Evolutionary conservation across 2,888 invertebrate genomes (phyloP).

Genomic region (Slavum lentiscoides): DNA sequence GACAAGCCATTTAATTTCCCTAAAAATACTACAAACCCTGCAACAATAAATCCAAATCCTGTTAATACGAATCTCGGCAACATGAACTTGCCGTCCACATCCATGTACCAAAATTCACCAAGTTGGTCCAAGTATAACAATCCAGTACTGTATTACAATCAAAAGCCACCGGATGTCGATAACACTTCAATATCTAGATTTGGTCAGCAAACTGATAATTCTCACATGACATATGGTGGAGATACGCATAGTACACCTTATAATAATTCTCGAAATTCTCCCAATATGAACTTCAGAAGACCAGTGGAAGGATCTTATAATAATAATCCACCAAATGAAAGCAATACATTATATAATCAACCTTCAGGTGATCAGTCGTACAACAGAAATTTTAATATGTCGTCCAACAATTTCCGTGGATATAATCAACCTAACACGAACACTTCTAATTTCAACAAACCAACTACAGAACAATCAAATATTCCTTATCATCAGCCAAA

Average conservation of each 20-base stretch:
- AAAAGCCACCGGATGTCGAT: constrained; percentile 21
- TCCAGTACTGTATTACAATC: background rate
- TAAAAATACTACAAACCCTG: background rate
- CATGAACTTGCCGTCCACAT: background rate
- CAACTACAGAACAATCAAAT: background rate
- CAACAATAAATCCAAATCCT: background rate
- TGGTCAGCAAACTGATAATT: constrained; percentile 3
- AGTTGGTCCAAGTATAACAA: constrained; percentile 40
- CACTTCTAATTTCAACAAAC: constrained; percentile 30
- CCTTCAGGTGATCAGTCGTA: constrained; percentile 4
- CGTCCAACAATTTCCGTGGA: background rate
- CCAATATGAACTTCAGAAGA: constrained; percentile 33
- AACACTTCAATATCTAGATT: constrained; percentile 6
- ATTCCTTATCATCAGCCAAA: constrained; percentile 8
- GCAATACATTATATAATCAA: background rate
- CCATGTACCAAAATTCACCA: constrained; percentile 20
- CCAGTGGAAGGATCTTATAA: constrained; percentile 30
- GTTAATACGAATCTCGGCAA: constrained; percentile 4
- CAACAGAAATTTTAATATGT: constrained; percentile 28
- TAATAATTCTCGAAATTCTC: constrained; percentile 10
- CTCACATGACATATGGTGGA: constrained; percentile 1
- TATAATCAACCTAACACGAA: constrained; percentile 28
- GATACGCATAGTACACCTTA: constrained; percentile 1
- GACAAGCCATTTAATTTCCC: constrained; percentile 56
- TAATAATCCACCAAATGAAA: constrained; percentile 15